Percentiles rank a stretch among this genome's conserved stretches.
Evolutionary conservation across 2,888 invertebrate species (phyloP).

Genomic region (Chymomyza fuscimana): DNA sequence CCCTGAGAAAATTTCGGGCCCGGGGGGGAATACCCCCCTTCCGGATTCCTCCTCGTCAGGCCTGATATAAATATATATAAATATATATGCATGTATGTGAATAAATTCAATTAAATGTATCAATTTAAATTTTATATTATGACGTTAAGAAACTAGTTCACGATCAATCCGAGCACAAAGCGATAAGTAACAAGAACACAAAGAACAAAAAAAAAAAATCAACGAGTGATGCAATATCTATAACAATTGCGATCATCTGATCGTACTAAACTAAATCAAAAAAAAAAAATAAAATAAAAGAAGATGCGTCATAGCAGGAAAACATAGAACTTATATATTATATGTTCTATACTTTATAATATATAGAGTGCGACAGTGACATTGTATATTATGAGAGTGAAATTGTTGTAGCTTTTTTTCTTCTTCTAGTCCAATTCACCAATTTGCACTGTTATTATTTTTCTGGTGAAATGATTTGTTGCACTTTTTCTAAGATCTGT

Average conservation of each 20-base stretch:
- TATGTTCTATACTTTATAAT: too few species aligned
- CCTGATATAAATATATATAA: slow-evolving; percentile 27
- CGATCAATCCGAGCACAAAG: slow-evolving; percentile 30
- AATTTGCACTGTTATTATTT: not conserved
- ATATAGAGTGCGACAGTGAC: not conserved
- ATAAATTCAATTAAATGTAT: slow-evolving; percentile 11
- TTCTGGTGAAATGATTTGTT: not conserved
- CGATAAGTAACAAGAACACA: not conserved
- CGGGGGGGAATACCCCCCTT: too few species aligned
- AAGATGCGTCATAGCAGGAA: not conserved
- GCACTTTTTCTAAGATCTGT: not conserved
- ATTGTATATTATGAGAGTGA: not conserved
- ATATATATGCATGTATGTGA: slow-evolving; percentile 12
- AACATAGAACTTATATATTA: not conserved
- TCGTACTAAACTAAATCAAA: not conserved
- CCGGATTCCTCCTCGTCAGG: too few species aligned
- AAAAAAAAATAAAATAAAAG: not conserved
- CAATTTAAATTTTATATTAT: slow-evolving; percentile 44
- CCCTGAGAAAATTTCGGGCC: too few species aligned
- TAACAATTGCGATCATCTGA: not conserved
- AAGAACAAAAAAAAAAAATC: slow-evolving; percentile 13
- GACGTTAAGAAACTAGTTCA: slow-evolving; percentile 19
- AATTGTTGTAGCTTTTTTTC: not conserved
- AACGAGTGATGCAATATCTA: slow-evolving; percentile 55
- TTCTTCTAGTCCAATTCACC: not conserved